Percentiles rank a stretch among this genome's conserved stretches.
These are phyloP conservation scores for Cheilinus undulatus DNA, from an alignment of 2,113 vertebrate genomes.

Conservation along the genomic window DNA sequence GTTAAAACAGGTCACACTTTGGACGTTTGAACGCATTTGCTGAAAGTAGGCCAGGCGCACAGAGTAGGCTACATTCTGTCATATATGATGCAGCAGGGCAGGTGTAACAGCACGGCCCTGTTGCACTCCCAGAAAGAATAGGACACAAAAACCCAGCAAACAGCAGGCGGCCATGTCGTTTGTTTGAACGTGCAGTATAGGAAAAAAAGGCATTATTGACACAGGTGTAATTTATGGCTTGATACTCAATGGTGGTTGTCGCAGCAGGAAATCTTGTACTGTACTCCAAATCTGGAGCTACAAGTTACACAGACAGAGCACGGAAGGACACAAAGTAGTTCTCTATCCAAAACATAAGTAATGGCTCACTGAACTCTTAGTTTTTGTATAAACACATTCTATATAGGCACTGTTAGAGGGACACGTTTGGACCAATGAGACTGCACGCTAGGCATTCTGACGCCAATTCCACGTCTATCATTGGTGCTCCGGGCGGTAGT, in stretches of 20 bases:
- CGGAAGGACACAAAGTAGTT: not conserved
- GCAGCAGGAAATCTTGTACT: too few species aligned
- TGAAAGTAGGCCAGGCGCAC: not conserved
- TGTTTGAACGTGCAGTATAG: slow-evolving; percentile 44
- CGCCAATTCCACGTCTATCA: not conserved
- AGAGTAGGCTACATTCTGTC: slow-evolving; percentile 37
- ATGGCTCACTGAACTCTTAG: not conserved
- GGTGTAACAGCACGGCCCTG: slow-evolving; percentile 30
- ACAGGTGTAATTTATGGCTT: slow-evolving; percentile 48
- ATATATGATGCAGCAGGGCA: slow-evolving; percentile 34
- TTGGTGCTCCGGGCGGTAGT: slow-evolving; percentile 23
- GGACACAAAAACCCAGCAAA: slow-evolving; percentile 23
- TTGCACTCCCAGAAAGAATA: slow-evolving; percentile 16
- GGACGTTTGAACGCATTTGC: slow-evolving; percentile 15
- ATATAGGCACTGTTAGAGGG: too few species aligned
- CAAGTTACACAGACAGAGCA: not conserved
- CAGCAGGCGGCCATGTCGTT: slow-evolving; percentile 36
- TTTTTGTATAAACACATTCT: not conserved
- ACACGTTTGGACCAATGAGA: slow-evolving; percentile 46
- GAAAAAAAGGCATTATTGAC: slow-evolving; percentile 42
- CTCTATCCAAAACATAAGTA: not conserved
- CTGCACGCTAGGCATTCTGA: accelerated
- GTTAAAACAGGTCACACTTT: slow-evolving; percentile 14
- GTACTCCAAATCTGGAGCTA: not conserved
- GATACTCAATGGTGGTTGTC: not conserved